Base-by-base conservation (phyloP, 2,888 invertebrate genomes). In the Melitaea athalia region DNA sequence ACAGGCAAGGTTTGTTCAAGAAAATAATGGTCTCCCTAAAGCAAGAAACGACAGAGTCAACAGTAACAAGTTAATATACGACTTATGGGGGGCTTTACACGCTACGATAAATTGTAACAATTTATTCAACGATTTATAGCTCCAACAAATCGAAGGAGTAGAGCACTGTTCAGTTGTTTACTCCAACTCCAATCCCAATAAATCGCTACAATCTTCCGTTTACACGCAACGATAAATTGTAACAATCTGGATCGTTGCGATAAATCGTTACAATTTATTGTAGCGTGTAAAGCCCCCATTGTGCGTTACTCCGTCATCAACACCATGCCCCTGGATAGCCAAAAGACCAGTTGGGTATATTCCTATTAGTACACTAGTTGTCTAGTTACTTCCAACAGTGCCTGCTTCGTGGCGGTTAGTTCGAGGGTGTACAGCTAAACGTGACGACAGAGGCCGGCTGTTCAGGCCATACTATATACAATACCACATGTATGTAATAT, bases 261-360 rank as follows among this genome's bases (percentile, higher is more conserved):
- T n/a, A n/a, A n/a, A n/a, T n/a, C n/a, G n/a, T n/a, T n/a, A n/a
- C n/a, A n/a, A n/a, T n/a, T n/a, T n/a, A n/a, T n/a, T n/a, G n/a
- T n/a, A n/a, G n/a, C n/a, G n/a, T n/a, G n/a, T n/a, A n/a, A n/a
- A n/a, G n/a, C n/a, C n/a, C n/a, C n/a, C n/a, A n/a, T n/a, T n/a
- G n/a, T n/a, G n/a, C n/a, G 5, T n/a, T 55, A n/a, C 2, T n/a
- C 14, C 55, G 6, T 55, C 6, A 33, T 55, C 0, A 38, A 33
- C 52, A 55, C 57, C 15, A 38, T 42, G 57, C 42, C 57, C 14
- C 57, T 42, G 38, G 57, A 38, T 38, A 38, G 38, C 15, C 42
- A 33, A 15, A 57, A 42, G 38, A 57, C 17, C 57, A 57, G 42
- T 38, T 33, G 0, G 4, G 5, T 33, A 55, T 33, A 38, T 31